Base-by-base conservation (phyloP, 1,140 invertebrate genomes). In the Semibalanus balanoides region DNA sequence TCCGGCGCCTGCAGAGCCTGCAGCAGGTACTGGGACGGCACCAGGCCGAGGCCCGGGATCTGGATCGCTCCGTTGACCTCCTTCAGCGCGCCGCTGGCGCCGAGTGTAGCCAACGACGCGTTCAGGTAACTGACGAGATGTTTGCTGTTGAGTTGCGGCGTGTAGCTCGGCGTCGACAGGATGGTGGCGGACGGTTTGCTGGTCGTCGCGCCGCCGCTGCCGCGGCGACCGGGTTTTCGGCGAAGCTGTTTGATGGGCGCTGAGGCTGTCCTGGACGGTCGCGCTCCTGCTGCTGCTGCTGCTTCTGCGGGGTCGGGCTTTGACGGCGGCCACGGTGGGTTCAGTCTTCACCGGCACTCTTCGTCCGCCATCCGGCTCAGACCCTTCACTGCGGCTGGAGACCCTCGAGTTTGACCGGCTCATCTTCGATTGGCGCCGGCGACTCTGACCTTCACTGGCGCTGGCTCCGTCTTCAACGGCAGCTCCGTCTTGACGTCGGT, bases 1-100 rank as follows among this genome's bases (percentile, higher is more conserved):
- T 83, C 78, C 74, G 78, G 76, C 22, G 76, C 74, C 22, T 79
- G 77, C 29, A 80, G 77, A 70, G 80, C 81, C 19, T 78, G 76
- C 29, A 77, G 40, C 25, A 81, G 70, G 40, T 79, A 80, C 77
- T 79, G 79, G 25, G 78, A 78, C 9, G 79, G 79, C 70, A 80
- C 78, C 29, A 79, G 73, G 31, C 79, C 79, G 7, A 80, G 75
- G 28, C 79, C 79, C n/a, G 77, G 76, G 28, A 72, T 72, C 70
- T 72, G 28, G 11, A 72, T 27, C n/a, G 70, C n/a, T 17, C 70
- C 70, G 28, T 74, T 79, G 76, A 31, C 76, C 78, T 28, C 76
- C 77, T 76, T 80, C 81, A 81, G 80, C 79, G 80, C 81, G 80
- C 73, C 78, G 79, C 74, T 80, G 64, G 35, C 71, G 83, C 76